Base-by-base conservation (phyloP, 2,888 invertebrate species). In the Lepidonotus clava region DNA sequence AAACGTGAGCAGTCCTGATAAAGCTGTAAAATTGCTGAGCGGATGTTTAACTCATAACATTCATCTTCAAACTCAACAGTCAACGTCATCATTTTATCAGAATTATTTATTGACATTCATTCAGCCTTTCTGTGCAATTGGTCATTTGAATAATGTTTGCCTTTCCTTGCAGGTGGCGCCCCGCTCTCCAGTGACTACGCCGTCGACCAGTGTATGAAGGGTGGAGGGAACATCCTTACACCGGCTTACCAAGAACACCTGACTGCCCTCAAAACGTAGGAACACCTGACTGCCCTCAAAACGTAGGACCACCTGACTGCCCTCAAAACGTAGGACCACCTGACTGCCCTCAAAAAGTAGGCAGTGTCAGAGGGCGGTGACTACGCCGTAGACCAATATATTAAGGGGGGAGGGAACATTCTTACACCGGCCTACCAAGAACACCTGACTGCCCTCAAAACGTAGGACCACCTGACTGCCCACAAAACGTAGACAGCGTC, bases 151-250 rank as follows among this genome's bases (percentile, higher is more conserved):
- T 32, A n/a, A 28, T 61, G 28, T 1, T 61, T 61, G 61, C 11
- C 28, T 56, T 56, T n/a, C 8, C n/a, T 28, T 24, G 28, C 71
- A 71, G 71, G 71, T 36, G 80, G 80, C 41, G 41, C n/a, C 46
- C 21, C 41, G 28, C 41, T 80, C 11, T 51, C 46, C 24, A 85
- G 28, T 21, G 67, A 61, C 28, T 86, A 86, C 28, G 77, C 80
- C 6, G 86, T 86, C 1, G 61, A 56, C 28, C 86, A 86, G 80
- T 86, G 86, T 36, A 6, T 86, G 38, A 77, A 86, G 61, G 80
- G 86, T 1, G 85, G 71, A 0, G 76, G 34, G 5, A 53, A 76
- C 41, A 18, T 85, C 11, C 71, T 85, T 14, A 67, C 46, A 8
- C 41, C 67, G 18, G 67, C 85, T 2, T 85, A 85, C 67, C 76